phyloP scores from a whole-genome alignment of 1,140 invertebrate genomes.

The Eueides isabella region DNA sequence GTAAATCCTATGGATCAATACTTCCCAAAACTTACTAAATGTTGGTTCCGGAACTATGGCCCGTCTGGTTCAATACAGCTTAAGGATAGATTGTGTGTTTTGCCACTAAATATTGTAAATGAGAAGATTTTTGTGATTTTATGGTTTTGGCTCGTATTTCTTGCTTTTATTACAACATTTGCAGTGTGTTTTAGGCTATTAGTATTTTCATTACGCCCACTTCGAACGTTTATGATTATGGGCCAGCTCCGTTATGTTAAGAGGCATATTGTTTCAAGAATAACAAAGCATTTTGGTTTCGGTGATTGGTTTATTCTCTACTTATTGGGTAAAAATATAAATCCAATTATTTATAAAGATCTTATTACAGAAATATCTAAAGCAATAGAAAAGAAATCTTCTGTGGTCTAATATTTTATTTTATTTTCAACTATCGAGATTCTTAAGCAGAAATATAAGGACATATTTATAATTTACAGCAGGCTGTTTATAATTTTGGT shows the following conservation, averaged over 20 bases:
- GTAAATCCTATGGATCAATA: conserved; percentile 83
- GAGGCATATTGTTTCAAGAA: conserved; percentile 74
- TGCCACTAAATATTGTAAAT: conserved; percentile 90
- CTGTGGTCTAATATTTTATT: conserved; percentile 49
- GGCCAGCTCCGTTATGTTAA: conserved; percentile 80
- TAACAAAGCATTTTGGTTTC: conserved; percentile 82
- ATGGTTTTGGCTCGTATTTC: conserved; percentile 91
- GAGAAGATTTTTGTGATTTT: conserved; percentile 91
- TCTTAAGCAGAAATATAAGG: neutral
- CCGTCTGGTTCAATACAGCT: conserved; percentile 84
- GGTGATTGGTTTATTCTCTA: conserved; percentile 89
- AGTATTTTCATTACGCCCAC: conserved; percentile 74
- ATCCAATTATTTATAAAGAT: conserved; percentile 84
- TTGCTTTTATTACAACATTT: conserved; percentile 84
- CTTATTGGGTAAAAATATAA: conserved; percentile 85
- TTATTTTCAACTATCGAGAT: neutral
- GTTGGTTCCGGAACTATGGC: conserved; percentile 86
- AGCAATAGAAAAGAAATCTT: conserved; percentile 59
- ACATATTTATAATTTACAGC: neutral
- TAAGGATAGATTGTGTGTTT: conserved; percentile 87
- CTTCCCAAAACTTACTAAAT: conserved; percentile 91
- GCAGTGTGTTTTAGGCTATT: conserved; percentile 85
- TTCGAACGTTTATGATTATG: conserved; percentile 82
- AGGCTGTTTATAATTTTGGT: neutral
- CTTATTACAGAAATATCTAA: conserved; percentile 77